Evolutionary conservation across 2,113 vertebrate species (phyloP).

Genomic region (Pterocles gutturalis): DNA sequence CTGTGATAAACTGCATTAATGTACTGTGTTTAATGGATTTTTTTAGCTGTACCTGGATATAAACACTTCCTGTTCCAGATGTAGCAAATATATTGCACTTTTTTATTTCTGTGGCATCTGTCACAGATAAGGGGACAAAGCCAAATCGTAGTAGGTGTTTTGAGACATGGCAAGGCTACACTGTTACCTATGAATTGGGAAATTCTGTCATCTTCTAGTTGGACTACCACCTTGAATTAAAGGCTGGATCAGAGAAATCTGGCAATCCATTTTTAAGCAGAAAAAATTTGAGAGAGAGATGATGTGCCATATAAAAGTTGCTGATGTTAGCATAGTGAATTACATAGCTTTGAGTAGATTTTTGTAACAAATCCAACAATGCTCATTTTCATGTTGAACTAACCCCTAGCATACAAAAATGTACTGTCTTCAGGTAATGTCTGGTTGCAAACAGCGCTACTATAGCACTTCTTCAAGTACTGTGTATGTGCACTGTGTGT

Average conservation of each 20-base stretch:
- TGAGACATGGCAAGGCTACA: not conserved
- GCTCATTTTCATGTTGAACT: not conserved
- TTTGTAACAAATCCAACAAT: not conserved
- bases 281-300: not conserved
- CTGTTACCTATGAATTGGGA: not conserved
- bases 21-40: not conserved
- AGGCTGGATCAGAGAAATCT: not conserved
- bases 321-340: not conserved
- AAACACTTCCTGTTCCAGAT: not conserved
- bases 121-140: not conserved
- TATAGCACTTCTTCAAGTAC: not conserved
- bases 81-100: not conserved
- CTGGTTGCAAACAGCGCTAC: not conserved
- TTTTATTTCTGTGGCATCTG: not conserved
- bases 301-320: not conserved
- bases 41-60: not conserved
- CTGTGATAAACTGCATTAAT: slow-evolving; percentile 16
- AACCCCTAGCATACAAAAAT: not conserved
- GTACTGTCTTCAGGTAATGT: not conserved
- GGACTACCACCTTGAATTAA: not conserved
- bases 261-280: not conserved
- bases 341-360: not conserved
- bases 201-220: not conserved
- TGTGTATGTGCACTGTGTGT: not conserved
- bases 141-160: not conserved